Base-by-base conservation (phyloP, 1,140 invertebrate species). In the Hyphantria cunea region DNA sequence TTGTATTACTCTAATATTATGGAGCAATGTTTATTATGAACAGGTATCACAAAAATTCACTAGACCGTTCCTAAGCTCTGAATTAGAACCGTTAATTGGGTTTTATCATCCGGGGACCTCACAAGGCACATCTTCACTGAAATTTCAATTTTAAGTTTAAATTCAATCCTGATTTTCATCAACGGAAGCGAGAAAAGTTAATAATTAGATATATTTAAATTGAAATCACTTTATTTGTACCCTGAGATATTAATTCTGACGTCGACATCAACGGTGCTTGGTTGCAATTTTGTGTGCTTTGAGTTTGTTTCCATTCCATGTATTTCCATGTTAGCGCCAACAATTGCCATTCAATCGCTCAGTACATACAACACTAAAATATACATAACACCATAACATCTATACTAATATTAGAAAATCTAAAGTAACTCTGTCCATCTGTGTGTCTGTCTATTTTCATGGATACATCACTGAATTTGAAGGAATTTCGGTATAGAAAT, bases 161-260 rank as follows among this genome's bases (percentile, higher is more conserved):
- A 55, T 55, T 47, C 53, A 55, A 55, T 55, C 45, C 44, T 45
- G 41, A 45, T 55, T 53, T 54, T 45, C 53, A 45, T 55, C 42
- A 47, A 31, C 33, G 25, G 33, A 34, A 47, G 52, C 52, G 42
- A 47, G 12, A 33, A 42, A 54, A 55, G 42, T 55, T 47, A 41
- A 45, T 55, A 55, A 34, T 45, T 34, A 44, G 41, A 17, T 55
- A n/a, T n/a, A n/a, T n/a, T n/a, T n/a, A 31, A 44, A 55, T 55
- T 55, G 32, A 44, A 45, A 47, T 55, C 17, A 25, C 2, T 25
- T 25, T 25, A 25, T 3, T 25, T 54, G 37, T 31, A 53, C 41
- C 42, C 52, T 42, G 41, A 31, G 41, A 42, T 37, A 14, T 44
- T 54, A 9, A 54, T 42, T 54, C 42, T 17, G 5, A 41, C 11